A percentile compares a stretch with the other conserved stretches of the same genome.
Conservation (phyloP, 2,888 invertebrate genomes). For the Drosophila yooni region DNA sequence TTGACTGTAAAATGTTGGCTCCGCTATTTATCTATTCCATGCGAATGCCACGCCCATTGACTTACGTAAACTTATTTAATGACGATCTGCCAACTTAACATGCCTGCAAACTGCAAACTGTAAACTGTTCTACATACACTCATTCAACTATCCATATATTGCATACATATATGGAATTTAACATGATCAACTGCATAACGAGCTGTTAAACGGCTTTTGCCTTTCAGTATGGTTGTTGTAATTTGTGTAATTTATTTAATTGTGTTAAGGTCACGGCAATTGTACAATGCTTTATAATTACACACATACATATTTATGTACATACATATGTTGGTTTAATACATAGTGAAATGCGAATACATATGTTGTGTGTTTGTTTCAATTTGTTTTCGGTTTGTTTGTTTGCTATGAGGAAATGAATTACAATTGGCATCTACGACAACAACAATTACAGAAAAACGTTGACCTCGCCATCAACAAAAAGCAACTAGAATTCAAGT, state of each 20-base stretch:
- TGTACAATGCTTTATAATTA: constrained; percentile 76
- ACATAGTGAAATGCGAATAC: constrained; percentile 44
- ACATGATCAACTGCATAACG: constrained; percentile 46
- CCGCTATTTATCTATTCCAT: constrained; percentile 45
- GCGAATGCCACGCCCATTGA: constrained; percentile 25
- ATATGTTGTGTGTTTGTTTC: constrained; percentile 11
- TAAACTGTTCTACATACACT: constrained; percentile 15
- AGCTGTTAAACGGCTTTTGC: constrained; percentile 56
- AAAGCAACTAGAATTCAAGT: background rate
- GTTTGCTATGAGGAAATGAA: constrained; percentile 70
- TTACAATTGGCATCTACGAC: constrained; percentile 54
- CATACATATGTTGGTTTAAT: constrained; percentile 10
- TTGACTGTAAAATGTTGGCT: constrained; percentile 38
- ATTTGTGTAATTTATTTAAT: constrained; percentile 74
- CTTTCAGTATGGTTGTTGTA: constrained; percentile 52
- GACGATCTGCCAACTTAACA: constrained; percentile 23
- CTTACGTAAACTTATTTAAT: constrained; percentile 1
- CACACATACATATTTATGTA: constrained; percentile 34
- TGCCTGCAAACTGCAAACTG: constrained; percentile 19
- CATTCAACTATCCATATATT: background rate
- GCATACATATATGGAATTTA: constrained; percentile 18
- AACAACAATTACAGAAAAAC: constrained; percentile 32
- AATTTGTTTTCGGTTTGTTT: constrained; percentile 22
- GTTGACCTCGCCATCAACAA: constrained; percentile 51
- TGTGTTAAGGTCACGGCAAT: constrained; percentile 83